These are phyloP conservation scores for Fratercula arctica DNA, from an alignment of 2,797 vertebrate species.

Conservation along the genomic window DNA sequence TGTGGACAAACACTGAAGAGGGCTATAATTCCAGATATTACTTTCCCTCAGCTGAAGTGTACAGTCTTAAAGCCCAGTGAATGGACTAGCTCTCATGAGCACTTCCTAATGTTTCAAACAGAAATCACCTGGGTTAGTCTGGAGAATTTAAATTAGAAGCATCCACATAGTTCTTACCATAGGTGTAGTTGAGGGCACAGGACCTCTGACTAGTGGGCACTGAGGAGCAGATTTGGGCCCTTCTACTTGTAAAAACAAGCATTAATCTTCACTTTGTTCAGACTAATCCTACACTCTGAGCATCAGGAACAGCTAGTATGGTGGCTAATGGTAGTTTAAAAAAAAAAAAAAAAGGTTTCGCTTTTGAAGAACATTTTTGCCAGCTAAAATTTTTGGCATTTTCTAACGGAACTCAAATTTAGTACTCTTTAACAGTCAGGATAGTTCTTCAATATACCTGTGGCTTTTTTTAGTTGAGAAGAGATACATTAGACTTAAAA, in stretches of 20 bases:
- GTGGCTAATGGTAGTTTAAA: not conserved
- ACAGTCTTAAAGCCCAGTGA: not conserved
- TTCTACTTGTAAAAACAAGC: not conserved
- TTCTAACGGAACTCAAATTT: not conserved
- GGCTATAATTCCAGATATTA: not conserved
- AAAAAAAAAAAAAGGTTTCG: not conserved
- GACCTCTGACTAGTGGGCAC: not conserved
- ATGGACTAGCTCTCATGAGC: not conserved
- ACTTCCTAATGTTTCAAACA: not conserved
- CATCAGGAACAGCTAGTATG: not conserved
- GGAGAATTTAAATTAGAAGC: not conserved
- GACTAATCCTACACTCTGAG: not conserved
- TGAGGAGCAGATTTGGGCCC: not conserved
- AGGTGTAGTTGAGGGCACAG: not conserved
- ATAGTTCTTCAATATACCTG: not conserved
- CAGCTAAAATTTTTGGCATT: not conserved
- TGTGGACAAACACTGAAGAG: not conserved
- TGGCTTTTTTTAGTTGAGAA: not conserved
- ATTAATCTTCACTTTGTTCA: constrained; percentile 7
- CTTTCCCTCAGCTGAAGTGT: not conserved
- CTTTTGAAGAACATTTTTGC: not conserved
- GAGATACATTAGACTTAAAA: not conserved
- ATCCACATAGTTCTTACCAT: not conserved
- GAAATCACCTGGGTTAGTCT: not conserved
- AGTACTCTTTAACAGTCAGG: not conserved